Evolutionary conservation across 2,888 invertebrate species (phyloP), one percentile per base, ranked within the genome.

Genomic region (Patella pellucida): DNA sequence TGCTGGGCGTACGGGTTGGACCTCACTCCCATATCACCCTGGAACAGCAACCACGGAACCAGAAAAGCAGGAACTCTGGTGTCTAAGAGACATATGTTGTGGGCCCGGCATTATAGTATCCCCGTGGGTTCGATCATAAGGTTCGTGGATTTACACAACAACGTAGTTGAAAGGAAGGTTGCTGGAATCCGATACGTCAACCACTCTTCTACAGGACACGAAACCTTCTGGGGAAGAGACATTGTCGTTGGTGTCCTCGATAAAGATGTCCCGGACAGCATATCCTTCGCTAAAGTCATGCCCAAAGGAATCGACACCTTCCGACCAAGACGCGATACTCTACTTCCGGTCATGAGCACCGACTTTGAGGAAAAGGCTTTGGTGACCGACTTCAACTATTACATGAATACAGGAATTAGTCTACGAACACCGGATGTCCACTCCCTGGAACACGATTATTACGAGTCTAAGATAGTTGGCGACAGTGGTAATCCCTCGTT

Each of bases 401-500:
- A 81, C 73, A 74, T 62, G 3, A 73, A 76, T 12, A 78, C 67
- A 15, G 82, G 82, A 78, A 82, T 80, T 12, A 52, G 74, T 11
- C 78, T 85, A 3, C 73, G 73, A 27, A 50, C 23, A 11, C 72
- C 73, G 1, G 11, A 52, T 2, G 31, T 56, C 14, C 70, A 62
- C 1, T 76, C 82, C 23, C 72, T 81, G 11, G 74, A 84, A 11
- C 75, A 78, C 52, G 73, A 74, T 5, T 81, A 82, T 70, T 85
- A 82, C 68, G 85, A 85, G 71, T 23, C 72, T 14, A 85, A 85
- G 76, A 84, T 85, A 31, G 62, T 68, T 0, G 85, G 85, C 2
- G 85, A 85, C 74, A 84, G 84, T 72, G 85, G 85, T 3, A 85
- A 85, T 71, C 85, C 85, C 0, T 80, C 78, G n/a, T 85, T 85